Conservation (phyloP, 2,113 vertebrate species). For the Nyctereutes procyonoides region DNA sequence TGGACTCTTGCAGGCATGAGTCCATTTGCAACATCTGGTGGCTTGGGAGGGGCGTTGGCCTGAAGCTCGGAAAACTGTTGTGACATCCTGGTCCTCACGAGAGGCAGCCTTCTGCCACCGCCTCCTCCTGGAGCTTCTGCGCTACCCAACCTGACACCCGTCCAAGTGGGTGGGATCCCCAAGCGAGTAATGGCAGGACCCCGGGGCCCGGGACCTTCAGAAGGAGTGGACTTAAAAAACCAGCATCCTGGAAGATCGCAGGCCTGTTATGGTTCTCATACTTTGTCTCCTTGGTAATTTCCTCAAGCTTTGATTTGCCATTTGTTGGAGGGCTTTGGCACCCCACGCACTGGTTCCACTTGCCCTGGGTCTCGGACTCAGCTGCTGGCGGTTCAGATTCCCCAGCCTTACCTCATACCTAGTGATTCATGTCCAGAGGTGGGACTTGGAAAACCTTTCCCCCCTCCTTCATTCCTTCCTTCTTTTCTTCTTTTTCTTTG, state of each 20-base stretch:
- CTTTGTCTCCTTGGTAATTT: constrained; percentile 48
- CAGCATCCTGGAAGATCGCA: neutral
- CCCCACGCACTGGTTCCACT: neutral
- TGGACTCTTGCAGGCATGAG: neutral
- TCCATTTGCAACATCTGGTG: constrained; percentile 75
- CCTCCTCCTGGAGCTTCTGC: constrained; percentile 55
- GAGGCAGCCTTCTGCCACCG: constrained; percentile 56
- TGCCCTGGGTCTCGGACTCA: neutral
- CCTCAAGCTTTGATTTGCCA: constrained; percentile 28
- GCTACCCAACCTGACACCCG: constrained; percentile 60
- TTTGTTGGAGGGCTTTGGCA: neutral
- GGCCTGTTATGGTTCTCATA: neutral
- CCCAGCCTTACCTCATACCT: neutral
- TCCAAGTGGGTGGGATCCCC: constrained; percentile 2
- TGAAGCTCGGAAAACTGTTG: constrained; percentile 77
- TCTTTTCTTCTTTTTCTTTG: neutral
- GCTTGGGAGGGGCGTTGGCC: constrained; percentile 62
- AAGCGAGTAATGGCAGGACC: constrained; percentile 15
- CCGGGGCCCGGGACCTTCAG: neutral
- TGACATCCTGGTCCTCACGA: constrained; percentile 76
- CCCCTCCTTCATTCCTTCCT: neutral
- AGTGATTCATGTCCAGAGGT: neutral
- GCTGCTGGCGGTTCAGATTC: neutral
- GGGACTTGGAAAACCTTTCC: neutral
- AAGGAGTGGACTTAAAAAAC: constrained; percentile 4